phyloP scores from a whole-genome alignment of 2,888 invertebrate species.

The Sarcophaga variegata region DNA sequence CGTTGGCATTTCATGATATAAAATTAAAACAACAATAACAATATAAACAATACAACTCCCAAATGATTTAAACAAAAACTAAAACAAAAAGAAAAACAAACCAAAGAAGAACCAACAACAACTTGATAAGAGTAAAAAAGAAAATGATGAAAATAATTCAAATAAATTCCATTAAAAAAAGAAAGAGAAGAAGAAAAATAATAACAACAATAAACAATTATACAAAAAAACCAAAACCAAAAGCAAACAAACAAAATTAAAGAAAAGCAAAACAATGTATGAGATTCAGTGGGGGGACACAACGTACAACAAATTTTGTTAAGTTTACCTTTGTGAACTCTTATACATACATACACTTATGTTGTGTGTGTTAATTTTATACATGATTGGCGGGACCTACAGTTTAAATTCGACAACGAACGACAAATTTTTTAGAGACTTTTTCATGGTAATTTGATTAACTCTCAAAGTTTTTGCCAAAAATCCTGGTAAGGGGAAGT shows the following conservation, averaged over 20 bases:
- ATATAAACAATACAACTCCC: slow-evolving; percentile 15
- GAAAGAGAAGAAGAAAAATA: background rate
- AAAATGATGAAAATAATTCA: slow-evolving; percentile 1
- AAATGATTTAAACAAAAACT: slow-evolving; percentile 39
- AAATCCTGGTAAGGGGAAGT: too few relatives aligned
- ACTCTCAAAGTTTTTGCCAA: too few relatives aligned
- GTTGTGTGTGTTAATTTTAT: too few relatives aligned
- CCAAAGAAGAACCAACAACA: background rate
- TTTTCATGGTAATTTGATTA: too few relatives aligned
- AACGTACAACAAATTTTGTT: too few relatives aligned
- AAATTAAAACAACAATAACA: background rate
- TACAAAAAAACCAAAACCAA: too few relatives aligned
- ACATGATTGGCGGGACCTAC: too few relatives aligned
- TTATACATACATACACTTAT: too few relatives aligned
- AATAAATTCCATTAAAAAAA: background rate
- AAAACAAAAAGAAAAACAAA: slow-evolving; percentile 22
- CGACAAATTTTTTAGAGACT: too few relatives aligned
- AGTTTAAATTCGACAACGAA: too few relatives aligned
- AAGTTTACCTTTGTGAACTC: too few relatives aligned
- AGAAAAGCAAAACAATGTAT: background rate
- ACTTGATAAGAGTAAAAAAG: background rate
- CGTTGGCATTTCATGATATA: slow-evolving; percentile 26
- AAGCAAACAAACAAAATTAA: slow-evolving; percentile 5
- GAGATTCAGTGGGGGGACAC: slow-evolving; percentile 9
- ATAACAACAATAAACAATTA: background rate